Evolutionary conservation across 2,113 vertebrate genomes (phyloP).

Genomic region (Onychostoma macrolepis): DNA sequence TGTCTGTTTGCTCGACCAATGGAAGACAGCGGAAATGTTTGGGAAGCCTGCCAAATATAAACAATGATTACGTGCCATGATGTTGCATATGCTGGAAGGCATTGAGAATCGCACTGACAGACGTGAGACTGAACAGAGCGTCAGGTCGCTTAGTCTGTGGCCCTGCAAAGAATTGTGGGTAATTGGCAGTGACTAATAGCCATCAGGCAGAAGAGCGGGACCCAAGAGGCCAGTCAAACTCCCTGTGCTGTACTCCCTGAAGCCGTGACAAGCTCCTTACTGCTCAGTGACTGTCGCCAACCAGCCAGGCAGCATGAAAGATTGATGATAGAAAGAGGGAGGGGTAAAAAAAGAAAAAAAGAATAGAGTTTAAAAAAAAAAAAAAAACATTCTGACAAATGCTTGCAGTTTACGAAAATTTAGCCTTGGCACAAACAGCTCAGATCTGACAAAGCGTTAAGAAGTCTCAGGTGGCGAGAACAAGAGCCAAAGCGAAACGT

Average conservation of each 20-base stretch:
- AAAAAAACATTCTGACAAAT: conserved; percentile 68
- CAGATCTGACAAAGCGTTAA: conserved; percentile 57
- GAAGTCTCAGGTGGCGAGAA: conserved; percentile 46
- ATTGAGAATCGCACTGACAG: conserved; percentile 3
- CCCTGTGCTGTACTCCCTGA: conserved; percentile 50
- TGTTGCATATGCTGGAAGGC: neutral
- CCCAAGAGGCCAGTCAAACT: conserved; percentile 74
- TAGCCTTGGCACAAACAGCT: conserved; percentile 73
- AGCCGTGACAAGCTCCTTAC: conserved; percentile 13
- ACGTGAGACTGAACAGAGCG: conserved; percentile 7
- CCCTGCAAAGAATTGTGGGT: conserved; percentile 59
- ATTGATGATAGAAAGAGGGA: conserved; percentile 71
- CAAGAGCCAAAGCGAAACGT: conserved; percentile 54
- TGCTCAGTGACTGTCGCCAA: conserved; percentile 21
- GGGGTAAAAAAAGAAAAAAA: conserved; percentile 51
- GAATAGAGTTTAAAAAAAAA: conserved; percentile 21
- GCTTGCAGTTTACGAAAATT: conserved; percentile 70
- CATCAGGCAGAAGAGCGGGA: conserved; percentile 67
- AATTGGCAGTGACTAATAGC: conserved; percentile 72
- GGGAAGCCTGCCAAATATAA: conserved; percentile 9
- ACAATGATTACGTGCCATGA: neutral
- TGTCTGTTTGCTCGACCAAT: neutral
- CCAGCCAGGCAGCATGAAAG: conserved; percentile 68
- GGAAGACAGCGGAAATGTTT: neutral
- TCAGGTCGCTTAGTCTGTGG: conserved; percentile 38